Base-by-base conservation (phyloP, 64 coral and sea anemone species). In the Acropora yongei region DNA sequence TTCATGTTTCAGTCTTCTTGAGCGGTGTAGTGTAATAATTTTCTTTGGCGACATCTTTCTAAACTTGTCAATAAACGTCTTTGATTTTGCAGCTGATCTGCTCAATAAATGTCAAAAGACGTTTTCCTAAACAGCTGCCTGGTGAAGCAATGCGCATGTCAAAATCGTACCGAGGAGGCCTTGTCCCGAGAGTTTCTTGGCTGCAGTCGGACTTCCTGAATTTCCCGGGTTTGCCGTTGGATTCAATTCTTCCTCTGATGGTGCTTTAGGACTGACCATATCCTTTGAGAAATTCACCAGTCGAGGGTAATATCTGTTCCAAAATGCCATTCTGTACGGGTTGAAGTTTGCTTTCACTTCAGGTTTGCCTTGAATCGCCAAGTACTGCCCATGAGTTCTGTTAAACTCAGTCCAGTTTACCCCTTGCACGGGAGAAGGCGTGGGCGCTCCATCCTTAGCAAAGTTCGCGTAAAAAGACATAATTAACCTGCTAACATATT, bases 391-490 rank as follows among this genome's bases (percentile, higher is more conserved):
- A 45, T 84, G 89, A 13, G 79, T 74, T 30, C n/a, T 63, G 55
- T 90, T 90, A 65, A 94, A 97, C 40, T 65, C 47, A 4, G 11
- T 69, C 95, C 95, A 97, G 45, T 14, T 83, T 16, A 97, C 45
- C 14, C 68, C 83, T 1, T 77, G 72, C 6, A 82, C 4, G 14
- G 49, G 4, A 14, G 82, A n/a, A n/a, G 95, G 88, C 69, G 95
- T 93, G 39, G 95, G 95, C 13, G 80, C 88, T 17, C 92, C 95
- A 44, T 78, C 72, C 47, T 94, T 97, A 14, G 86, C 92, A 94
- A 97, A 97, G 63, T 94, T 97, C 16, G 83, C 79, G 45, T 94
- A 94, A 55, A 87, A 74, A n/a, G 49, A 78, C 65, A 97, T 93
- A 13, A 97, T 91, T 13, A 97, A 84, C 50, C 57, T 88, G 50